A percentile compares a stretch with the other conserved stretches of the same genome.
phyloP scores from a whole-genome alignment of 2,888 invertebrate species.

The Diploptera punctata region DNA sequence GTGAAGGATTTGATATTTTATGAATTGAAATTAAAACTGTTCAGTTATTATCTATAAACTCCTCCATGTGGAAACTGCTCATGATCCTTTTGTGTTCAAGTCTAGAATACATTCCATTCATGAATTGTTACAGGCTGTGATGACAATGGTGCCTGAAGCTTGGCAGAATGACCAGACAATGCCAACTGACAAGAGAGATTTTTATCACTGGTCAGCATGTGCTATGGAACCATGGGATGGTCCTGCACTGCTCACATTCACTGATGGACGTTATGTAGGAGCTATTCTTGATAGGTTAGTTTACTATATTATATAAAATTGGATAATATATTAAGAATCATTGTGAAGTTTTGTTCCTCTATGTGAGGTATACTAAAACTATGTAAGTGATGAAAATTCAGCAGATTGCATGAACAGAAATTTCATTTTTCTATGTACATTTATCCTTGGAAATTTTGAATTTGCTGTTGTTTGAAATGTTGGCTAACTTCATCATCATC shows the following conservation, averaged over 20 bases:
- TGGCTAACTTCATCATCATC: too few relatives aligned
- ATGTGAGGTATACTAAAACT: too few relatives aligned
- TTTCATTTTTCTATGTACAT: background rate
- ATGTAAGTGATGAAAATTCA: background rate
- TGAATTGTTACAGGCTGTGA: slow-evolving; percentile 85
- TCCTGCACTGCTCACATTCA: slow-evolving; percentile 94
- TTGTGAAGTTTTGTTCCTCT: too few relatives aligned
- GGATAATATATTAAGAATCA: too few relatives aligned
- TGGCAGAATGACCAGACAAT: slow-evolving; percentile 97
- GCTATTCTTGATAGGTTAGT: slow-evolving; percentile 65
- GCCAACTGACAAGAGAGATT: slow-evolving; percentile 91
- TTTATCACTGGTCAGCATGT: slow-evolving; percentile 97
- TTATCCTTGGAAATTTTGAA: too few relatives aligned
- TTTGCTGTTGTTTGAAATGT: too few relatives aligned
- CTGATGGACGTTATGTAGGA: slow-evolving; percentile 96
- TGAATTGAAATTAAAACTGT: too few relatives aligned
- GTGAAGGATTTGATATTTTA: too few relatives aligned
- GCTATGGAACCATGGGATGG: slow-evolving; percentile 99
- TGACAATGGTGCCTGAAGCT: slow-evolving; percentile 99
- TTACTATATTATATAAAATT: background rate
- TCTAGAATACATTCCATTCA: too few relatives aligned
- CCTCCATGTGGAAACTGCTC: too few relatives aligned
- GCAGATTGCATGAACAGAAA: background rate
- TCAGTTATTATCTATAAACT: too few relatives aligned
- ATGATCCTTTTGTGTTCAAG: too few relatives aligned